Base-by-base conservation (phyloP, 2,113 vertebrate genomes). In the Bubalus kerabau region DNA sequence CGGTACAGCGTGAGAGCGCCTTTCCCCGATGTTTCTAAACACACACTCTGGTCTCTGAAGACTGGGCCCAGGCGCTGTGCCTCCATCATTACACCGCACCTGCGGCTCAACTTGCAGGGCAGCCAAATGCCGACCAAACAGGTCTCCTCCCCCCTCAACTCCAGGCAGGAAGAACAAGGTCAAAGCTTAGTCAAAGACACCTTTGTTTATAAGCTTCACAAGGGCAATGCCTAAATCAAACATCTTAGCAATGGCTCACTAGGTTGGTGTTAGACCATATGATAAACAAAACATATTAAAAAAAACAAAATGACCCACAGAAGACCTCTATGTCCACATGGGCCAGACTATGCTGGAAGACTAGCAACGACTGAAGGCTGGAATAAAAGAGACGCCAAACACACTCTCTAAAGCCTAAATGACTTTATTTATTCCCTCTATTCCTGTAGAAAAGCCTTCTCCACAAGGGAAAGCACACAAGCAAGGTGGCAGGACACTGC, bases 181-280 rank as follows among this genome's bases (percentile, higher is more conserved):
- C 87, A 76, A 9, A 64, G 32, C 23, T 94, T 54, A 92, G 40
- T 54, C 50, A 90, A 91, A 96, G 36, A 36, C 40, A 16, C 23
- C 90, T 87, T 84, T 87, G 67, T 83, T 87, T 94, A 84, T 71
- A 95, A 95, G 24, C 21, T 16, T 83, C 74, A 97, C 13, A 92
- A 95, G 81, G 24, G 60, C 12, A 95, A 19, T 32, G 21, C 43
- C 90, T 95, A 84, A 28, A 83, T 87, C 76, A 94, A 95, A 89
- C 48, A 85, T 56, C 59, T 89, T 19, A 86, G 67, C 67, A 86
- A 67, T 16, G n/a, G 71, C 36, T 71, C 24, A 56, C 28, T 87
- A 19, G 14, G 23, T 40, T 56, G 74, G 8, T 67, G 40, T 93
- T 85, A 87, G 26, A 96, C 8, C 36, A 82, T n/a, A 82, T 15